Evolutionary conservation across 2,888 invertebrate genomes (phyloP).

Genomic region (Chironomus tentans): DNA sequence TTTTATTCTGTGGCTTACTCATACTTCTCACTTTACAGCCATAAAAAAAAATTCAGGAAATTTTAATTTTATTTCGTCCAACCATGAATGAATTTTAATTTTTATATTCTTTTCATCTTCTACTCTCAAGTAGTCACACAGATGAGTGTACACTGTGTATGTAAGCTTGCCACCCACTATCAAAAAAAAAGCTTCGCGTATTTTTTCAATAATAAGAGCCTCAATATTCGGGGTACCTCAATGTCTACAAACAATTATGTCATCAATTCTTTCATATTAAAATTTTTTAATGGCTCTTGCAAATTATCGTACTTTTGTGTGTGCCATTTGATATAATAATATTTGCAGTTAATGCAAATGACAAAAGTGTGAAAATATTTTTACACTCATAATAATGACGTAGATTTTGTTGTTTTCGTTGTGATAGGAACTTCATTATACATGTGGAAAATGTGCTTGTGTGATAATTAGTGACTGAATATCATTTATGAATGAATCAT

Average conservation of each 20-base stretch:
- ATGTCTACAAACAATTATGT: slow-evolving; percentile 1
- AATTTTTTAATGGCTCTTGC: background rate
- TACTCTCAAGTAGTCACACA: background rate
- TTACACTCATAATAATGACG: too few species aligned
- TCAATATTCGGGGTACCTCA: background rate
- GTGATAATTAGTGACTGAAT: too few species aligned
- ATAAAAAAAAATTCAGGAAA: background rate
- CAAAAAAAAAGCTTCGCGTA: background rate
- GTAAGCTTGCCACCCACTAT: background rate
- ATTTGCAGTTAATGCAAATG: background rate
- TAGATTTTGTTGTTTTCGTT: too few species aligned
- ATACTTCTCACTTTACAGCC: background rate
- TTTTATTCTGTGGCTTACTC: too few species aligned
- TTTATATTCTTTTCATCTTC: background rate
- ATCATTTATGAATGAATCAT: too few species aligned
- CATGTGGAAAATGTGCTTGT: too few species aligned
- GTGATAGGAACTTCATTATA: too few species aligned
- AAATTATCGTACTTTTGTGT: background rate
- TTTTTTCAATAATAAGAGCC: background rate
- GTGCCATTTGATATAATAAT: background rate
- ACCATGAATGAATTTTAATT: background rate
- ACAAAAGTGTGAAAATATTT: too few species aligned
- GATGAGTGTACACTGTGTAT: background rate
- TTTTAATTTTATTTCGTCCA: background rate
- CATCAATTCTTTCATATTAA: too few species aligned